Evolutionary conservation across 2,113 vertebrate genomes (phyloP).

Genomic region (Pseudorasbora parva): DNA sequence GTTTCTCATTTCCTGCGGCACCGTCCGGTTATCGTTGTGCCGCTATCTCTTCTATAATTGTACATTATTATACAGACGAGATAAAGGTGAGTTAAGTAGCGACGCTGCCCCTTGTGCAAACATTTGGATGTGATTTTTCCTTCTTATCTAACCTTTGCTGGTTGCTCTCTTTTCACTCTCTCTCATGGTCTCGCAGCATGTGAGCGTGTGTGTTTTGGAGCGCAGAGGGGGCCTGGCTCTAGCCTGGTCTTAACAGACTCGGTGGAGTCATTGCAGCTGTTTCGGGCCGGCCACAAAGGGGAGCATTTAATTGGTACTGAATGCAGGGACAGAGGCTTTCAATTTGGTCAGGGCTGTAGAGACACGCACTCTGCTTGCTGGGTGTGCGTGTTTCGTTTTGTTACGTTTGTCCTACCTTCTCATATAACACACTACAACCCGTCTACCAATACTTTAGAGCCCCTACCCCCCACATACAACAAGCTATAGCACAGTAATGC

Average conservation of each 20-base stretch:
- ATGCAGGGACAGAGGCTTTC: slow-evolving; percentile 76
- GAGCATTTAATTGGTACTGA: slow-evolving; percentile 80
- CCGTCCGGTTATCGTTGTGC: slow-evolving; percentile 54
- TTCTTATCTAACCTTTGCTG: slow-evolving; percentile 53
- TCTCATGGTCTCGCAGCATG: slow-evolving; percentile 32
- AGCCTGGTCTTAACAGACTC: slow-evolving; percentile 71
- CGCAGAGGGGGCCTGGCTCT: slow-evolving; percentile 57
- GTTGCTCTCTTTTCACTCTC: slow-evolving; percentile 39
- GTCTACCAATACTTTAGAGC: neutral
- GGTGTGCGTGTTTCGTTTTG: slow-evolving; percentile 39
- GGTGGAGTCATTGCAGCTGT: slow-evolving; percentile 78
- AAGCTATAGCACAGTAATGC: slow-evolving; percentile 61
- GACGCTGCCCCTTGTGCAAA: slow-evolving; percentile 66
- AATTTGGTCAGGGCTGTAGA: slow-evolving; percentile 72
- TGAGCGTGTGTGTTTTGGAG: slow-evolving; percentile 49
- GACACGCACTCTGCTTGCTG: slow-evolving; percentile 48
- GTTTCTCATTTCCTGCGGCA: slow-evolving; percentile 66
- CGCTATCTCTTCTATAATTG: slow-evolving; percentile 70
- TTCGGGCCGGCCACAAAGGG: slow-evolving; percentile 70
- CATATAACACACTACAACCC: neutral
- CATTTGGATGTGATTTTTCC: slow-evolving; percentile 66
- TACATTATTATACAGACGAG: slow-evolving; percentile 62
- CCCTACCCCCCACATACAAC: slow-evolving; percentile 59
- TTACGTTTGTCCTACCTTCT: slow-evolving; percentile 36
- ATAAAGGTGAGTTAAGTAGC: slow-evolving; percentile 68